Evolutionary conservation across 1,140 invertebrate species (phyloP).

Genomic region (Sycophila sp.): DNA sequence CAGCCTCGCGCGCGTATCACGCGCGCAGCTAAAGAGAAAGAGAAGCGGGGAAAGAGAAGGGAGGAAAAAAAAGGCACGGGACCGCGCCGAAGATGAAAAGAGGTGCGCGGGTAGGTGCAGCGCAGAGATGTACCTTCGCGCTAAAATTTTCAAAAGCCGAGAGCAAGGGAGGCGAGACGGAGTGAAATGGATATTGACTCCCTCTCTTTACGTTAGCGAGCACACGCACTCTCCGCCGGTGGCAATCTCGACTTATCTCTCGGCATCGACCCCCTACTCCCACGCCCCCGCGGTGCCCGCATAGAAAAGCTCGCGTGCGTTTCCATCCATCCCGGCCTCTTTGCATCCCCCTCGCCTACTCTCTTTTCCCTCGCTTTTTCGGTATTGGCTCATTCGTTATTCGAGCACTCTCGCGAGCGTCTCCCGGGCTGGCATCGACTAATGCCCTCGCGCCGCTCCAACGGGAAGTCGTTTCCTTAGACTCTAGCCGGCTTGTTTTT

Average conservation of each 20-base stretch:
- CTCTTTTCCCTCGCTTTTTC: neutral
- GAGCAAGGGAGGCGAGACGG: neutral
- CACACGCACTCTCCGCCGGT: neutral
- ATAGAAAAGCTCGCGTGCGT: neutral
- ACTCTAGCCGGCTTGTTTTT: neutral
- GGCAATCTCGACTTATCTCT: conserved; percentile 20
- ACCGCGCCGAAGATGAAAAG: neutral
- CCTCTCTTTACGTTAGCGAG: neutral
- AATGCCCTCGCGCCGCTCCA: neutral
- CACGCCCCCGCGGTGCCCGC: neutral
- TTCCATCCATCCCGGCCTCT: no score
- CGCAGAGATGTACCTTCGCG: neutral
- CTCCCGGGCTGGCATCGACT: conserved; percentile 15
- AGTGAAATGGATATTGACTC: neutral
- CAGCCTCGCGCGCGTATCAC: no score
- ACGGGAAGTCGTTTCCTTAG: neutral
- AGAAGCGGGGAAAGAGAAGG: neutral
- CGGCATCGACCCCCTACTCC: neutral
- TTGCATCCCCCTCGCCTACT: neutral
- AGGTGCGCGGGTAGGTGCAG: neutral
- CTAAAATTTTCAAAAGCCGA: conserved; percentile 20
- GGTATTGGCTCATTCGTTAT: conserved; percentile 26
- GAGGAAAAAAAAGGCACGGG: neutral
- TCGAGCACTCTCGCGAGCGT: conserved; percentile 12
- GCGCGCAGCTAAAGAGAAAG: neutral